phyloP scores from a whole-genome alignment of 2,888 invertebrate genomes.

The Caenorhabditis wallacei region DNA sequence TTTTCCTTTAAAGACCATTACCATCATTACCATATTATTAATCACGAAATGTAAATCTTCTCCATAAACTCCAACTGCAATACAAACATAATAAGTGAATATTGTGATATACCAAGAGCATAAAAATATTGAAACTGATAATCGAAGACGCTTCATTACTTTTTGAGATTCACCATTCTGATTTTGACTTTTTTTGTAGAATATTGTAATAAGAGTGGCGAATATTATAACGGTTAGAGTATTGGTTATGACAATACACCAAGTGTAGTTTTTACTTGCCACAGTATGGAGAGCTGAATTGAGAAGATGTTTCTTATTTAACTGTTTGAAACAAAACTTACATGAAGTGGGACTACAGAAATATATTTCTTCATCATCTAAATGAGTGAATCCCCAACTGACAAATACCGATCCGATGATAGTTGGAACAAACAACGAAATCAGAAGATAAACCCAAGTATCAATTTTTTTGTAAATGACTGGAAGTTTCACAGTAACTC shows the following conservation, averaged over 20 bases:
- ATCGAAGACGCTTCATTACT: conserved; percentile 31
- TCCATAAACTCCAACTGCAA: conserved; percentile 24
- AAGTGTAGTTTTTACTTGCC: conserved; percentile 34
- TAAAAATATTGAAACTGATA: conserved; percentile 33
- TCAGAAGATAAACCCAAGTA: conserved; percentile 11
- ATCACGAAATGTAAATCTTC: conserved; percentile 33
- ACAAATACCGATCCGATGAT: conserved; percentile 20
- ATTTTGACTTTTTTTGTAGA: conserved; percentile 30
- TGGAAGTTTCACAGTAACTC: conserved; percentile 22
- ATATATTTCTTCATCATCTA: conserved; percentile 44
- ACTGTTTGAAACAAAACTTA: neutral
- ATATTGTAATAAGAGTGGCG: conserved; percentile 15
- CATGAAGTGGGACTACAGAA: conserved; percentile 44
- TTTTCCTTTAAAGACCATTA: neutral
- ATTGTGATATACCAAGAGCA: conserved; percentile 40
- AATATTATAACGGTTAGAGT: conserved; percentile 17
- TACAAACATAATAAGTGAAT: conserved; percentile 34
- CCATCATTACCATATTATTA: conserved; percentile 17
- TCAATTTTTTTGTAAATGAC: conserved; percentile 14
- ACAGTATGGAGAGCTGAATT: conserved; percentile 27
- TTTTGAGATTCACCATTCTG: conserved; percentile 8
- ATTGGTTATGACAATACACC: conserved; percentile 29
- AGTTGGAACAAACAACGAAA: conserved; percentile 1
- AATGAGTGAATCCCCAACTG: conserved; percentile 29
- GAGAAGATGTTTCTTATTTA: no score